Conservation (phyloP, 2,797 vertebrate genomes). For the Eulemur rubriventer region DNA sequence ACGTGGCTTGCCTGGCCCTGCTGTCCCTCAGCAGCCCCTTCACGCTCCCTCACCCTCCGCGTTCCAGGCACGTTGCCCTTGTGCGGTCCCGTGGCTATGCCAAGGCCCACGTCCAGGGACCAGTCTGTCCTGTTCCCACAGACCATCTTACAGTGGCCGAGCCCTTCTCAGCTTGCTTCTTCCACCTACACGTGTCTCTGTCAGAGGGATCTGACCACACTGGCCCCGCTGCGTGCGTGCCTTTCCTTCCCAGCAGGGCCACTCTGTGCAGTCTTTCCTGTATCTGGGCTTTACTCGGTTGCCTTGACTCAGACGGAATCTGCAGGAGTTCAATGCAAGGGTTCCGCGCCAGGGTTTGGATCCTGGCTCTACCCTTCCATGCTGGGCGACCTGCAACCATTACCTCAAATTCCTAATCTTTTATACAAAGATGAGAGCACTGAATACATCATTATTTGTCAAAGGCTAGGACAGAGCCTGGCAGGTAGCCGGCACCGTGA, state of each 20-base stretch:
- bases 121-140: not conserved
- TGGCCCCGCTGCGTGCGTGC: rapidly evolving
- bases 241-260: not conserved
- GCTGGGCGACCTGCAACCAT: rapidly evolving
- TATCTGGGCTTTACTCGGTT: rapidly evolving
- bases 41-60: rapidly evolving
- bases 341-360: not conserved
- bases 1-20: not conserved
- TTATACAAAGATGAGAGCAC: rapidly evolving
- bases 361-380: not conserved
- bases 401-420: not conserved
- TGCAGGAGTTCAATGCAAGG: rapidly evolving
- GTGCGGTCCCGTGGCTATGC: not conserved
- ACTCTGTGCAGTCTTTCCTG: rapidly evolving
- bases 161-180: not conserved
- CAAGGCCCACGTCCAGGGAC: not conserved
- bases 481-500: rapidly evolving
- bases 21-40: not conserved
- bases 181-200: rapidly evolving
- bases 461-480: too few relatives aligned
- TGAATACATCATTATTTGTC: rapidly evolving
- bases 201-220: not conserved
- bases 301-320: not conserved
- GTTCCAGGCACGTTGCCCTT: not conserved
- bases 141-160: rapidly evolving